phyloP scores from a whole-genome alignment of 2,113 vertebrate species.

The Syrrhaptes paradoxus region DNA sequence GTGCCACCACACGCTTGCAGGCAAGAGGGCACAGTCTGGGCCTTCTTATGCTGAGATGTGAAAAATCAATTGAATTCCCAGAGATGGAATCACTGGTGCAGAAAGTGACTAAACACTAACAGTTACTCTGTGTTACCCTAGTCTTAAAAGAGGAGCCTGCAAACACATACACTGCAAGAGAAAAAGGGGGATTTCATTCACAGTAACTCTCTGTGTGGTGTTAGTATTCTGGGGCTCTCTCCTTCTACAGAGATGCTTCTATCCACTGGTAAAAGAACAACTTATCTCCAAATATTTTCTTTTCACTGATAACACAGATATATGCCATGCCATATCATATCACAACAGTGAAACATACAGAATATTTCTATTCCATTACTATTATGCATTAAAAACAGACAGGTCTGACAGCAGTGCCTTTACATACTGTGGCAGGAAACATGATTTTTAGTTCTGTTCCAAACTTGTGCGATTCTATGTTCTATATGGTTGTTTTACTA shows the following conservation, averaged over 20 bases:
- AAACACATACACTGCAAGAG: neutral
- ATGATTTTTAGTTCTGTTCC: neutral
- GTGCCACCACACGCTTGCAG: neutral
- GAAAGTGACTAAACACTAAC: conserved; percentile 37
- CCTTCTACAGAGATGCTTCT: neutral
- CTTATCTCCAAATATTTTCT: neutral
- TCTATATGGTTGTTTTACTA: neutral
- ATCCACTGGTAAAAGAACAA: neutral
- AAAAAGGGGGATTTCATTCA: neutral
- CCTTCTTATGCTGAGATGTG: conserved; percentile 9
- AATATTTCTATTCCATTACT: neutral
- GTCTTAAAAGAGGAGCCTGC: neutral
- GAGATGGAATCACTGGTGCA: conserved; percentile 38
- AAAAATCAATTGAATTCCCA: conserved; percentile 48
- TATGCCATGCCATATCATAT: neutral
- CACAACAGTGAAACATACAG: neutral
- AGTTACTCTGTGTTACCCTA: neutral
- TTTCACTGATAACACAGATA: neutral
- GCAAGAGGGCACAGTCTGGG: conserved; percentile 28
- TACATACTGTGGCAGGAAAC: neutral
- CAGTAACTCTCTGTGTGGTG: neutral
- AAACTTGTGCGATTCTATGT: neutral
- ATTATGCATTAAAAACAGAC: neutral
- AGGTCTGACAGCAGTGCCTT: neutral
- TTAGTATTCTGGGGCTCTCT: neutral